phyloP scores from a whole-genome alignment of 2,888 invertebrate species.

The Eupithecia insigniata region DNA sequence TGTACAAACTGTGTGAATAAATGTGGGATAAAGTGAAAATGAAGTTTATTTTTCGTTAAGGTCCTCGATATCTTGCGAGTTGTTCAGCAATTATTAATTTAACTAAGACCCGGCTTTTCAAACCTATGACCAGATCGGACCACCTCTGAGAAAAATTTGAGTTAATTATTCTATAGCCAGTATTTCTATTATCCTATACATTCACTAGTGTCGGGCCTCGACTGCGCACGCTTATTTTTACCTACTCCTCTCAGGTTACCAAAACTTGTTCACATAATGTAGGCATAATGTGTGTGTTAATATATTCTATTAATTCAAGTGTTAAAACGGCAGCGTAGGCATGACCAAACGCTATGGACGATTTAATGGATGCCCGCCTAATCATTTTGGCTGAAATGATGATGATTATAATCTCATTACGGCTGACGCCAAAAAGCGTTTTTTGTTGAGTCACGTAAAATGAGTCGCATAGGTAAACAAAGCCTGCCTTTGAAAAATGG shows the following conservation, averaged over 20 bases:
- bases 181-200: background rate
- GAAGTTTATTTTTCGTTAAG: background rate
- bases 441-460: background rate
- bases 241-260: background rate
- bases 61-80: background rate
- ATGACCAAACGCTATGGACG: background rate
- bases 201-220: background rate
- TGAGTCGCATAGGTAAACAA: too few species aligned
- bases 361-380: background rate
- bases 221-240: background rate
- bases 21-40: slow-evolving; percentile 34
- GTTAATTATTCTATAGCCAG: background rate
- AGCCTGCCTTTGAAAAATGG: too few species aligned
- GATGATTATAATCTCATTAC: background rate
- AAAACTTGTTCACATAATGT: background rate
- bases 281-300: too few species aligned
- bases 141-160: background rate
- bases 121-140: background rate
- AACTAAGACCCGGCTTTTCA: background rate
- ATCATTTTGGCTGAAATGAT: background rate
- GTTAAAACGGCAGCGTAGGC: background rate
- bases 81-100: background rate
- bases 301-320: background rate
- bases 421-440: background rate
- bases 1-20: slow-evolving; percentile 53